Evolutionary conservation across 2,888 invertebrate species (phyloP).

Genomic region (Agrenia bidenticulata): DNA sequence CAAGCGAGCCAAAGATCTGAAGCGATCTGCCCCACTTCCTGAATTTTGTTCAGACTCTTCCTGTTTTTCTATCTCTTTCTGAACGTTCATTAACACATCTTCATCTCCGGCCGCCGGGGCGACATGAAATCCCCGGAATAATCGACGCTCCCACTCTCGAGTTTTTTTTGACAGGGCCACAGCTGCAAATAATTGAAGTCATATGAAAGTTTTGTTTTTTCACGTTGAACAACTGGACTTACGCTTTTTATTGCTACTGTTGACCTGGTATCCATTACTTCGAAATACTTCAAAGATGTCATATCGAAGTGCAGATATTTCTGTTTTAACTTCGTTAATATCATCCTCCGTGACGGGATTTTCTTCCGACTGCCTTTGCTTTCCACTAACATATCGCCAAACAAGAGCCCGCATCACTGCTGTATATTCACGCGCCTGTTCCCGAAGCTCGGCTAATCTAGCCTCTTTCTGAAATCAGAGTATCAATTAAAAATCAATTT

Average conservation of each 20-base stretch:
- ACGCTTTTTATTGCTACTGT: slow-evolving; percentile 75
- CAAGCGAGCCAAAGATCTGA: slow-evolving; percentile 72
- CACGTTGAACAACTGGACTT: slow-evolving; percentile 52
- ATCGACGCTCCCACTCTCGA: slow-evolving; percentile 80
- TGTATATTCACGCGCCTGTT: slow-evolving; percentile 70
- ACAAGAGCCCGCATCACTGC: slow-evolving; percentile 86
- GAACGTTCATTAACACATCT: slow-evolving; percentile 58
- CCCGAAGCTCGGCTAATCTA: slow-evolving; percentile 62
- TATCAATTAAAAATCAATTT: not conserved
- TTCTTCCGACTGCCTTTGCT: slow-evolving; percentile 78
- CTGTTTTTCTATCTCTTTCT: slow-evolving; percentile 12
- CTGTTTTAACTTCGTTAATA: slow-evolving; percentile 90
- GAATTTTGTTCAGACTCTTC: slow-evolving; percentile 7
- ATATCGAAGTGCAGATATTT: slow-evolving; percentile 86
- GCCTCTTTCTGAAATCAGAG: slow-evolving; percentile 58
- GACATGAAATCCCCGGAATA: slow-evolving; percentile 86
- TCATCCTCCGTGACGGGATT: slow-evolving; percentile 89
- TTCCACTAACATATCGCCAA: slow-evolving; percentile 86
- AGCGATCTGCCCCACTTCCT: slow-evolving; percentile 56
- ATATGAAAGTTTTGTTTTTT: too few species aligned
- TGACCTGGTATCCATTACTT: slow-evolving; percentile 83
- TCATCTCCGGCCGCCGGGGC: slow-evolving; percentile 69
- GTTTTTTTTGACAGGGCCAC: slow-evolving; percentile 69
- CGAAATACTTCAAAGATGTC: slow-evolving; percentile 86
- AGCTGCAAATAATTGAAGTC: slow-evolving; percentile 60